These are phyloP conservation scores for Caenorhabditis remanei DNA, from an alignment of 1,140 invertebrate genomes.

Conservation along the genomic window DNA sequence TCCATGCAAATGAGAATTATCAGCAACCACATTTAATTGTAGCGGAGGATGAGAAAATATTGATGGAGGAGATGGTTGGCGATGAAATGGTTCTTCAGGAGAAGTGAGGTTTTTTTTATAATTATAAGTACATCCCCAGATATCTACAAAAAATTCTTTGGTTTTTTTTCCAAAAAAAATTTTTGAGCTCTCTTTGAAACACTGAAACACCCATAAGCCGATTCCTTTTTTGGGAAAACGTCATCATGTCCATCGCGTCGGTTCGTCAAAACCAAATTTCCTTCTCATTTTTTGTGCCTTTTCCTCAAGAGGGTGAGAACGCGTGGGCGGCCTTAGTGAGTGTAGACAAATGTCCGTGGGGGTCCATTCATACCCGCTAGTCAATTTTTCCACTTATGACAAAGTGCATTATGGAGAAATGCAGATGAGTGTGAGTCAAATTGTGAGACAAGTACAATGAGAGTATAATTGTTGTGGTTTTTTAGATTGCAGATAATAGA, in stretches of 20 bases:
- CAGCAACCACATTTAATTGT: constrained; percentile 80
- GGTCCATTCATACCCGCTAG: too few relatives aligned
- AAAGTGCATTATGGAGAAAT: background rate
- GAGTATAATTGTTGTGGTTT: too few relatives aligned
- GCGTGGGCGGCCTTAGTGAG: background rate
- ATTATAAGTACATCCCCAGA: too few relatives aligned
- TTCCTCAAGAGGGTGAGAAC: constrained; percentile 1
- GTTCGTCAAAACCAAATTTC: background rate
- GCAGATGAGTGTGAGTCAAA: too few relatives aligned
- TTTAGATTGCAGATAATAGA: too few relatives aligned
- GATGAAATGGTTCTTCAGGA: constrained; percentile 80
- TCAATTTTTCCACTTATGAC: background rate
- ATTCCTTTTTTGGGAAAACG: background rate
- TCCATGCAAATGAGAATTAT: constrained; percentile 33
- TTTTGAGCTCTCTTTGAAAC: background rate
- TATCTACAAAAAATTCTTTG: background rate
- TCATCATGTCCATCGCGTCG: background rate
- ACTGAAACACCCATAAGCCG: background rate
- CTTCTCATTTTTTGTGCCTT: background rate
- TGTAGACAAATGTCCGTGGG: background rate
- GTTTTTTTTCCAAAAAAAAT: background rate
- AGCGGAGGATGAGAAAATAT: constrained; percentile 82
- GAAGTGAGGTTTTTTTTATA: constrained; percentile 80
- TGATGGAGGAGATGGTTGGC: constrained; percentile 80
- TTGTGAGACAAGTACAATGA: too few relatives aligned